Conservation (phyloP, 2,797 vertebrate genomes). For the Sebastes iracundus region DNA sequence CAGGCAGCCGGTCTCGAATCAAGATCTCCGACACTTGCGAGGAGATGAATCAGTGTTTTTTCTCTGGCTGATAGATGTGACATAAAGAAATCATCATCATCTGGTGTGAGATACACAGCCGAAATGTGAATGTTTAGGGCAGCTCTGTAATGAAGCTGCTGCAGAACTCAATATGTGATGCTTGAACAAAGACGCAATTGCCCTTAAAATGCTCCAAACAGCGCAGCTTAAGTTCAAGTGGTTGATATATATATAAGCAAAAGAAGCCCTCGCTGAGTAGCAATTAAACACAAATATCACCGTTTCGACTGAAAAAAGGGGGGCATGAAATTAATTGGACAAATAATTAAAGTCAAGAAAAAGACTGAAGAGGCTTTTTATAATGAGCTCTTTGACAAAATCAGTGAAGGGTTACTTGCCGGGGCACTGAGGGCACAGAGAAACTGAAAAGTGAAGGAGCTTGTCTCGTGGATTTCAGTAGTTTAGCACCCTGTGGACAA, state of each 20-base stretch:
- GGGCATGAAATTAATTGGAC: slow-evolving; percentile 60
- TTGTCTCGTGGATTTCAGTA: slow-evolving; percentile 24
- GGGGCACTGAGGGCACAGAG: neutral
- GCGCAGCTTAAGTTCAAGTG: slow-evolving; percentile 43
- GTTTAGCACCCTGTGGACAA: slow-evolving; percentile 6
- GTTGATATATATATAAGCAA: slow-evolving; percentile 60
- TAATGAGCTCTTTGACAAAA: slow-evolving; percentile 33
- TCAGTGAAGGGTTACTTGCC: slow-evolving; percentile 13
- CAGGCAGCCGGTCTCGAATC: slow-evolving; percentile 15
- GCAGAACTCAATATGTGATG: slow-evolving; percentile 36
- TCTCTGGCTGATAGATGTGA: neutral
- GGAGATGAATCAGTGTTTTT: slow-evolving; percentile 9
- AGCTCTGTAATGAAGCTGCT: neutral
- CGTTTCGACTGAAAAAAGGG: slow-evolving; percentile 36
- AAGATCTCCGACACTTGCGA: slow-evolving; percentile 14
- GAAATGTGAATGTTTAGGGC: slow-evolving; percentile 1
- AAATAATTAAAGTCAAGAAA: slow-evolving; percentile 46
- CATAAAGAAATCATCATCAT: neutral
- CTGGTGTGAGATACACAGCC: neutral
- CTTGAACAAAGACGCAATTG: slow-evolving; percentile 50
- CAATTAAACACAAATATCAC: slow-evolving; percentile 55
- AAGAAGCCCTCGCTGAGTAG: slow-evolving; percentile 54
- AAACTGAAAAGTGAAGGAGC: slow-evolving; percentile 14
- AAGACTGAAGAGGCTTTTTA: slow-evolving; percentile 14
- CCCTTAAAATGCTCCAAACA: slow-evolving; percentile 45